These are phyloP conservation scores for Bicyclus anynana DNA, from an alignment of 1,140 invertebrate genomes.

Conservation along the genomic window DNA sequence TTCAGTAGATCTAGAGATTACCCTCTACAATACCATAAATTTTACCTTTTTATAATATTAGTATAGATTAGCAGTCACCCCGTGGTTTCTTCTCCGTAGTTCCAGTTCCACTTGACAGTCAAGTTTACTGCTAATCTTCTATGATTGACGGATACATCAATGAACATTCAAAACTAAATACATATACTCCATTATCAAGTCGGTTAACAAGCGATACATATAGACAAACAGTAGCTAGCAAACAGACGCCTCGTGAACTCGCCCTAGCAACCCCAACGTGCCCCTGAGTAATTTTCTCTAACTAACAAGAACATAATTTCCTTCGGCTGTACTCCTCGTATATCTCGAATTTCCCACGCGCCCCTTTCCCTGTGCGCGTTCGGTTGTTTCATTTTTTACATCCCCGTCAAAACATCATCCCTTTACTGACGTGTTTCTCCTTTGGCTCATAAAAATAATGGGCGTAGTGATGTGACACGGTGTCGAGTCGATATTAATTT, in stretches of 20 bases:
- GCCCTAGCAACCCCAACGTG: background rate
- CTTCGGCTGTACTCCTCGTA: background rate
- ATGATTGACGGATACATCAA: no score
- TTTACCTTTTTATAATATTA: no score
- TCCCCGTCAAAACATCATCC: constrained; percentile 30
- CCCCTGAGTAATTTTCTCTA: constrained; percentile 1
- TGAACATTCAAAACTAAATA: no score
- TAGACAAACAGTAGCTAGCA: background rate
- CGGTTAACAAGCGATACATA: no score
- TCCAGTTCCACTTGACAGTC: no score
- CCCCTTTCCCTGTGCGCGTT: constrained; percentile 23
- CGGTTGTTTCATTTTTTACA: constrained; percentile 34
- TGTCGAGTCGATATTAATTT: background rate
- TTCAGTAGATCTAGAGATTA: no score
- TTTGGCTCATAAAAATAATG: constrained; percentile 31
- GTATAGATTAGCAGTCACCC: no score
- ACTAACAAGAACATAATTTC: constrained; percentile 12
- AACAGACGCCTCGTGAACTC: background rate
- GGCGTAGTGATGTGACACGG: constrained; percentile 10
- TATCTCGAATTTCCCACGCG: constrained; percentile 32
- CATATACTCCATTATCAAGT: no score
- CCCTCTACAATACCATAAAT: no score
- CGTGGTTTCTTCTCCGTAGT: no score
- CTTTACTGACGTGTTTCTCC: constrained; percentile 26
- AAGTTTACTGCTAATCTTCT: no score